phyloP scores from a whole-genome alignment of 2,888 invertebrate species.

The Globia sparganii region DNA sequence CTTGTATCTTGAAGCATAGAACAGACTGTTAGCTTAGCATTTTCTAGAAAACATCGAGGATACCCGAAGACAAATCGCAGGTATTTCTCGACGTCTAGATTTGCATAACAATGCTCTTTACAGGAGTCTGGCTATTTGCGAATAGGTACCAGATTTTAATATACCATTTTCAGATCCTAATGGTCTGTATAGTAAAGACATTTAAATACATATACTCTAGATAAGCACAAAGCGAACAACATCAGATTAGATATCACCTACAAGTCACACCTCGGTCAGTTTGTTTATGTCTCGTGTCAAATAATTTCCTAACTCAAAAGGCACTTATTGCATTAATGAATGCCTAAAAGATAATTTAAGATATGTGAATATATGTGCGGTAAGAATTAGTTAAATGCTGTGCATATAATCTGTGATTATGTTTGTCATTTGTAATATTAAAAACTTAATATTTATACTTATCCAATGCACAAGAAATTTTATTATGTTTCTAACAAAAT shows the following conservation, averaged over 20 bases:
- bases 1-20: not conserved
- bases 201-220: not conserved
- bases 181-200: not conserved
- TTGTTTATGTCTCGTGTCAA: not conserved
- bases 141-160: constrained; percentile 9
- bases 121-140: constrained; percentile 32
- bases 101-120: constrained; percentile 49
- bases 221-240: not conserved
- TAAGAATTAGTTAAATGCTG: too few species aligned
- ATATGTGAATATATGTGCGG: not conserved
- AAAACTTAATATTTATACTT: too few species aligned
- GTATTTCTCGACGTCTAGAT: constrained; percentile 43
- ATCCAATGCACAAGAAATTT: too few species aligned
- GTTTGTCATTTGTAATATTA: too few species aligned
- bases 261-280: not conserved
- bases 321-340: too few species aligned
- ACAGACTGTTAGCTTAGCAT: not conserved
- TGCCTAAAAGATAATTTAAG: not conserved
- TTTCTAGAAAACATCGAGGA: constrained; percentile 30
- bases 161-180: constrained; percentile 15
- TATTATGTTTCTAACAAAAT: too few species aligned
- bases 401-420: too few species aligned
- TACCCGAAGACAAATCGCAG: constrained; percentile 41
- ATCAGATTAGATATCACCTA: not conserved
- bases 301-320: too few species aligned